phyloP scores from a whole-genome alignment of 2,888 invertebrate genomes.

The Cosmorhoe ocellata region DNA sequence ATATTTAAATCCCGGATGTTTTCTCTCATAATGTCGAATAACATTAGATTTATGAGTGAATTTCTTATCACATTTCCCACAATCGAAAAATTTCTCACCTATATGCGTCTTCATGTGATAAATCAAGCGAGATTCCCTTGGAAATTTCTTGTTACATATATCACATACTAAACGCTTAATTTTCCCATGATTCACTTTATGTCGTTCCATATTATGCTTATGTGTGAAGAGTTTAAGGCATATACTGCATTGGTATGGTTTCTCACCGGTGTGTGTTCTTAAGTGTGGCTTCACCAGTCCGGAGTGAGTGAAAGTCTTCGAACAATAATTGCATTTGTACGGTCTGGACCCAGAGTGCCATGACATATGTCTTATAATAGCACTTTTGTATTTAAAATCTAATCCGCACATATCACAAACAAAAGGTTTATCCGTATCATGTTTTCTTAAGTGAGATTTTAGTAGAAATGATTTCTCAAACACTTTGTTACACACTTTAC shows the following conservation, averaged over 20 bases:
- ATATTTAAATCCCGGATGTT: conserved; percentile 57
- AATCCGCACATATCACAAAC: conserved; percentile 30
- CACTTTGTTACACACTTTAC: conserved; percentile 37
- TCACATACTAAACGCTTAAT: conserved; percentile 56
- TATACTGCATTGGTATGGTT: conserved; percentile 33
- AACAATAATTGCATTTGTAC: conserved; percentile 49
- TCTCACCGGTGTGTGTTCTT: conserved; percentile 43
- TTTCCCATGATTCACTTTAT: conserved; percentile 50
- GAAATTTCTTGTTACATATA: conserved; percentile 62
- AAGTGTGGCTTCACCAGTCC: conserved; percentile 55
- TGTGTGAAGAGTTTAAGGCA: conserved; percentile 51
- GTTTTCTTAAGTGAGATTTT: conserved; percentile 40
- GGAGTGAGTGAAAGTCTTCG: conserved; percentile 51
- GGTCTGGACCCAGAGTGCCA: conserved; percentile 49
- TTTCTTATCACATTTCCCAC: conserved; percentile 53
- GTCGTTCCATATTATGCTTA: conserved; percentile 64
- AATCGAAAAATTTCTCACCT: conserved; percentile 56
- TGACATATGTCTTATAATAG: conserved; percentile 53
- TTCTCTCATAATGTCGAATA: conserved; percentile 56
- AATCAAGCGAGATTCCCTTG: conserved; percentile 56
- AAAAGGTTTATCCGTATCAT: conserved; percentile 31
- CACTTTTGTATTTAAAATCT: conserved; percentile 57
- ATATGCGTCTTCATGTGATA: conserved; percentile 65
- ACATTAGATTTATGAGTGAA: conserved; percentile 68
- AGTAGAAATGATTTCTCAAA: conserved; percentile 40